Conservation (phyloP, 2,797 vertebrate species). For the Thalassophryne amazonica region DNA sequence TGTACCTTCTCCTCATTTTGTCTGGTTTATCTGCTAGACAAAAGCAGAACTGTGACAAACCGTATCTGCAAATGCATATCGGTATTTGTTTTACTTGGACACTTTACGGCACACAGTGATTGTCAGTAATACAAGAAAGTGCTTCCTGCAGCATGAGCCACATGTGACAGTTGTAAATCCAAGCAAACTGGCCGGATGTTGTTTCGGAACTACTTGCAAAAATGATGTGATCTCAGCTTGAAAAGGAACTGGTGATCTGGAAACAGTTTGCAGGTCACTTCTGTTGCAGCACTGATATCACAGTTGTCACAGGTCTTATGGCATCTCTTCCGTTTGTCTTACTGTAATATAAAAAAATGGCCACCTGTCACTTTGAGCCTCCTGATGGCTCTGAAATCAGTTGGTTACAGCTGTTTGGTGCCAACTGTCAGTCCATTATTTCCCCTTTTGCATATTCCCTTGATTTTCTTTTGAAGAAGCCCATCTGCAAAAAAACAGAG, state of each 20-base stretch:
- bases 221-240: slow-evolving; percentile 13
- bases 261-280: slow-evolving; percentile 17
- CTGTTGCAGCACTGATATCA: slow-evolving; percentile 35
- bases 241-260: slow-evolving; percentile 6
- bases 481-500: slow-evolving; percentile 79
- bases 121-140: not conserved
- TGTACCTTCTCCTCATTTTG: slow-evolving; percentile 4
- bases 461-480: slow-evolving; percentile 96
- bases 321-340: slow-evolving; percentile 13
- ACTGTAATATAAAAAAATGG: slow-evolving; percentile 21
- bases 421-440: slow-evolving; percentile 54
- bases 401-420: slow-evolving; percentile 69
- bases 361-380: slow-evolving; percentile 29
- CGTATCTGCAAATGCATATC: slow-evolving; percentile 18
- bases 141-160: not conserved
- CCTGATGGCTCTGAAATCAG: slow-evolving; percentile 9
- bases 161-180: not conserved
- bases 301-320: slow-evolving; percentile 37
- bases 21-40: not conserved
- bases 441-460: slow-evolving; percentile 90
- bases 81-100: not conserved
- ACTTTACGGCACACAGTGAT: slow-evolving; percentile 1
- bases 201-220: slow-evolving; percentile 29
- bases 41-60: slow-evolving; percentile 16
- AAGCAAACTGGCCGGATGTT: not conserved